Evolutionary conservation across 2,113 vertebrate genomes (phyloP).

Genomic region (Bufo gargarizans): DNA sequence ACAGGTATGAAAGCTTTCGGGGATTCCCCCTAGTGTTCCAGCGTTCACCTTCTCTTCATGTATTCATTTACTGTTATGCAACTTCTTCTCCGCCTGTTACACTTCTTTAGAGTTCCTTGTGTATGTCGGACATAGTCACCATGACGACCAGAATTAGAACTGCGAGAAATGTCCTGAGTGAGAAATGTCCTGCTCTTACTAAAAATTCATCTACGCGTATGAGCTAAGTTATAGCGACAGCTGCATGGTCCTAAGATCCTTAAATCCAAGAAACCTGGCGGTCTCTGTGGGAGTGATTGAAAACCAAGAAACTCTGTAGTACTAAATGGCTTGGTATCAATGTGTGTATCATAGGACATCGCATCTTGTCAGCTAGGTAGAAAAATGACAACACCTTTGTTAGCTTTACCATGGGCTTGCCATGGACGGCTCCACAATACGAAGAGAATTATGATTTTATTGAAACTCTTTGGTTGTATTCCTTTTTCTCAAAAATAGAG

Average conservation of each 20-base stretch:
- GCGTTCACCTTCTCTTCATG: not conserved
- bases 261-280: not conserved
- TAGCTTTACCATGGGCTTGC: not conserved
- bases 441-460: too few relatives aligned
- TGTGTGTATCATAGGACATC: not conserved
- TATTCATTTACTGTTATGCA: not conserved
- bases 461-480: too few relatives aligned
- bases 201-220: slow-evolving; percentile 31
- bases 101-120: slow-evolving; percentile 5
- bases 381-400: too few relatives aligned
- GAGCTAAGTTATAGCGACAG: slow-evolving; percentile 45
- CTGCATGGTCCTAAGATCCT: not conserved
- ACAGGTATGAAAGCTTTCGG: not conserved
- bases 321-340: not conserved
- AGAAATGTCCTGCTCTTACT: not conserved
- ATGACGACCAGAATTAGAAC: not conserved
- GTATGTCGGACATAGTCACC: not conserved
- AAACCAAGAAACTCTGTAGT: not conserved
- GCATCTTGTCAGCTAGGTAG: not conserved
- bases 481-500: too few relatives aligned
- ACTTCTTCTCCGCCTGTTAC: not conserved
- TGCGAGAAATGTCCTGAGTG: not conserved
- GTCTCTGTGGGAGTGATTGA: not conserved
- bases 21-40: slow-evolving; percentile 3
- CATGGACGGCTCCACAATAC: not conserved